phyloP scores from a whole-genome alignment of 2,888 invertebrate species.

The Lasius fuliginosus region DNA sequence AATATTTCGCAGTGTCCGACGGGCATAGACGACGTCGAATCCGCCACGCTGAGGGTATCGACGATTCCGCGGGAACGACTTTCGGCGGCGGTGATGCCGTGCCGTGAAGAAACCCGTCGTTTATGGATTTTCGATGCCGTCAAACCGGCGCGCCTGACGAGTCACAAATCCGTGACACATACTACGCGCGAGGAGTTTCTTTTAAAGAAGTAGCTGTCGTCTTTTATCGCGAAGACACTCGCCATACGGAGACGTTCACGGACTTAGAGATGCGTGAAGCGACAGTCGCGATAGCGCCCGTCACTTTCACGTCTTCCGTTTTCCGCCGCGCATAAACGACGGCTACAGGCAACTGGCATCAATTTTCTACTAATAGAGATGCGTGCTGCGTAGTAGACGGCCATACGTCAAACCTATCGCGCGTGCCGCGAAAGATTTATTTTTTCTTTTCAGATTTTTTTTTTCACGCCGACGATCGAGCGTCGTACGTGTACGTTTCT shows the following conservation, averaged over 20 bases:
- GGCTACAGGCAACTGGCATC: conserved; percentile 18
- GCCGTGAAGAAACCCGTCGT: conserved; percentile 61
- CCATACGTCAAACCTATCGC: conserved; percentile 27
- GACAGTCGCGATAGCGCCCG: conserved; percentile 47
- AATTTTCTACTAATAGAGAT: conserved; percentile 49
- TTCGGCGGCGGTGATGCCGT: conserved; percentile 56
- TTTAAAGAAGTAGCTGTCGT: conserved; percentile 62
- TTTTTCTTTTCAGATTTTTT: background rate
- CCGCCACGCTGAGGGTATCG: conserved; percentile 62
- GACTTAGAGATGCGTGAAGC: conserved; percentile 53
- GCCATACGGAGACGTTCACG: conserved; percentile 48
- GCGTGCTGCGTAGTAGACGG: conserved; percentile 22
- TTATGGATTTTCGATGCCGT: conserved; percentile 73
- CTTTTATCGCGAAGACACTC: conserved; percentile 67
- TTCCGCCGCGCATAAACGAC: background rate
- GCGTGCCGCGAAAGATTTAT: conserved; percentile 45
- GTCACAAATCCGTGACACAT: conserved; percentile 56
- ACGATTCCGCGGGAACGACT: conserved; percentile 57
- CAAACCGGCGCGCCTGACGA: conserved; percentile 65
- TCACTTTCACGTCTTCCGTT: conserved; percentile 52
- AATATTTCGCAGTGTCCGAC: conserved; percentile 73
- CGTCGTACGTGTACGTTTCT: conserved; percentile 24
- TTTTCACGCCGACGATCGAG: conserved; percentile 8
- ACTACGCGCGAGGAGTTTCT: conserved; percentile 60
- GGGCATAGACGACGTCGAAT: conserved; percentile 54